phyloP scores from a whole-genome alignment of 2,113 vertebrate genomes.

The Naja naja region DNA sequence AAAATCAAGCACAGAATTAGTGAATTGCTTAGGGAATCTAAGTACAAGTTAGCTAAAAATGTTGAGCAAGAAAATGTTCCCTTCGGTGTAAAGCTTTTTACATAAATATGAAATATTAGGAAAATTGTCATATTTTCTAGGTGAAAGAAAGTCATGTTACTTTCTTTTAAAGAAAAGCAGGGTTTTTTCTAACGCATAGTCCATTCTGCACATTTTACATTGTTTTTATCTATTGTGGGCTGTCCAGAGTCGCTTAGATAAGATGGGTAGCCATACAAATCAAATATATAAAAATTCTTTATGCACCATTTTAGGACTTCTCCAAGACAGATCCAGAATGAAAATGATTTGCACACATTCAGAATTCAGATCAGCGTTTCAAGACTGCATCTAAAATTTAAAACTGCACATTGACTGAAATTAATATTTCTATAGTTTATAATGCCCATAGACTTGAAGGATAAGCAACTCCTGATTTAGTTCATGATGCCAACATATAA shows the following conservation, averaged over 20 bases:
- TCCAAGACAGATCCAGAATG: background rate
- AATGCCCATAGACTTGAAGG: background rate
- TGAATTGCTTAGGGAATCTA: slow-evolving; percentile 1
- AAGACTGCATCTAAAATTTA: background rate
- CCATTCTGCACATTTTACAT: background rate
- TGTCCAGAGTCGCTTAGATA: background rate
- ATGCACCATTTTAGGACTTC: background rate
- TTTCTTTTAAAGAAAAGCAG: background rate
- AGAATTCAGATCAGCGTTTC: background rate
- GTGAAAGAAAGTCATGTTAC: background rate
- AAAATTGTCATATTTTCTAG: background rate
- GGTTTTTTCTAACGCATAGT: background rate
- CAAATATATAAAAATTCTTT: background rate
- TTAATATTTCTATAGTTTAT: background rate
- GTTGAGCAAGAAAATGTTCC: background rate
- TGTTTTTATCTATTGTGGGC: background rate
- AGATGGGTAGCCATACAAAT: background rate
- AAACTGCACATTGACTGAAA: background rate
- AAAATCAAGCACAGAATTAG: background rate
- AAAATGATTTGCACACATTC: background rate
- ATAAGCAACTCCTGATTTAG: background rate
- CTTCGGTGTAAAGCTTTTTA: background rate
- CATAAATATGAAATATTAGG: background rate
- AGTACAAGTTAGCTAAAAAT: background rate
- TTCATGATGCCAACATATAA: background rate